Evolutionary conservation across 1,140 invertebrate species (phyloP).

Genomic region (Rhynchophorus ferrugineus): DNA sequence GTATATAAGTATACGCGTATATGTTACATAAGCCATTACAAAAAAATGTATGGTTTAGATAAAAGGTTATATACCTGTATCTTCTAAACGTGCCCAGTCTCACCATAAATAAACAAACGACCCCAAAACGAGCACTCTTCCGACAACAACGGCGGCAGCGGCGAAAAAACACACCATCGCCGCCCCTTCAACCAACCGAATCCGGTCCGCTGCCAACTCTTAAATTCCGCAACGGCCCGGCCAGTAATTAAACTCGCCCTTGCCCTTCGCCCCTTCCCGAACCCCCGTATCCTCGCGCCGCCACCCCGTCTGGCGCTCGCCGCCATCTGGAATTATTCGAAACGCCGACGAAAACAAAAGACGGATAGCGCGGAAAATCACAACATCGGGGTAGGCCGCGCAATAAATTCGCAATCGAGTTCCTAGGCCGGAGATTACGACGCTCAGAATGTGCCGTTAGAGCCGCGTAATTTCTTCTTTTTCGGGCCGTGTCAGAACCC

Average conservation of each 20-base stretch:
- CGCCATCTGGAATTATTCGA: slow-evolving; percentile 14
- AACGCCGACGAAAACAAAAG: slow-evolving; percentile 13
- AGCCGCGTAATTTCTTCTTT: background rate
- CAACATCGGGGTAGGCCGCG: slow-evolving; percentile 21
- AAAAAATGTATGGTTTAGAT: too few species aligned
- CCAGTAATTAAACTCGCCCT: background rate
- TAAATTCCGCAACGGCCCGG: background rate
- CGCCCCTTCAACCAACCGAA: too few species aligned
- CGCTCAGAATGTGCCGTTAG: background rate
- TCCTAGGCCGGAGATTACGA: slow-evolving; percentile 1
- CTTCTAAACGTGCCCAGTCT: too few species aligned
- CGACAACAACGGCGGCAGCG: too few species aligned
- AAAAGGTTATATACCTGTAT: too few species aligned
- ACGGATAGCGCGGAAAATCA: slow-evolving; percentile 29
- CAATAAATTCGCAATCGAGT: slow-evolving; percentile 15
- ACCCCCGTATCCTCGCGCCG: slow-evolving; percentile 1
- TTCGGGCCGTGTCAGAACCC: background rate
- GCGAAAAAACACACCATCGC: too few species aligned
- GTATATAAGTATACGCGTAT: too few species aligned
- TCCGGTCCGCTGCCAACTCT: background rate
- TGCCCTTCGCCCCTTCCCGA: background rate
- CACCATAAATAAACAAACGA: too few species aligned
- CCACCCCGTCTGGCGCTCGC: slow-evolving; percentile 10
- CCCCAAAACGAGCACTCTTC: too few species aligned
- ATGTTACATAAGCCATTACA: too few species aligned